Percentiles rank a stretch among this genome's conserved stretches.
Evolutionary conservation across 2,797 vertebrate species (phyloP).

Genomic region (Prunella strophiata): DNA sequence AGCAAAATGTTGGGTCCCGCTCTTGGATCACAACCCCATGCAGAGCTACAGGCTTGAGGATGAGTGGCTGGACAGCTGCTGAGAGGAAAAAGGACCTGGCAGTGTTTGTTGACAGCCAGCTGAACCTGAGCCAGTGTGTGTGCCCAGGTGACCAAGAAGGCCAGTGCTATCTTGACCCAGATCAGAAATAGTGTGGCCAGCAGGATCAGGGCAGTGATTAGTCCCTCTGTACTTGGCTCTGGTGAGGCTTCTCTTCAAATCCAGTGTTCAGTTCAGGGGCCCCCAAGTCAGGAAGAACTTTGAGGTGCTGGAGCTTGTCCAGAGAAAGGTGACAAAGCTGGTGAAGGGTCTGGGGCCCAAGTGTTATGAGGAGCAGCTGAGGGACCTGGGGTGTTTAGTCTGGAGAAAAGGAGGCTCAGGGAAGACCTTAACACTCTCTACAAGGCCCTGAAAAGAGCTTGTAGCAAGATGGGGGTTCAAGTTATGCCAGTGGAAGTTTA

Average conservation of each 20-base stretch:
- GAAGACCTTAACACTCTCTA: neutral
- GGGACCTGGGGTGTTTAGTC: neutral
- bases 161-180: fast-evolving
- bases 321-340: fast-evolving
- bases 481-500: neutral
- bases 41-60: neutral
- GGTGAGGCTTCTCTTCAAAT: neutral
- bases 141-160: neutral
- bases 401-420: neutral
- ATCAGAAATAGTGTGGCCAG: neutral
- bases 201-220: too few species aligned
- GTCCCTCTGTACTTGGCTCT: fast-evolving
- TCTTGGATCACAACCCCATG: neutral
- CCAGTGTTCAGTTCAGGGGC: neutral
- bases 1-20: fast-evolving
- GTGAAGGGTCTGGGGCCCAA: neutral
- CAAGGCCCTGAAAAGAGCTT: neutral
- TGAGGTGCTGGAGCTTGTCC: neutral
- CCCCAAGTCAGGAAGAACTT: too few species aligned
- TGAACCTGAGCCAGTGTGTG: neutral
- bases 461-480: neutral
- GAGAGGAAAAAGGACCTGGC: neutral
- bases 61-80: neutral
- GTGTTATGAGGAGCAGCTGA: neutral
- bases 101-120: neutral